Evolutionary conservation across 2,888 invertebrate genomes (phyloP).

Genomic region (Limulus polyphemus): DNA sequence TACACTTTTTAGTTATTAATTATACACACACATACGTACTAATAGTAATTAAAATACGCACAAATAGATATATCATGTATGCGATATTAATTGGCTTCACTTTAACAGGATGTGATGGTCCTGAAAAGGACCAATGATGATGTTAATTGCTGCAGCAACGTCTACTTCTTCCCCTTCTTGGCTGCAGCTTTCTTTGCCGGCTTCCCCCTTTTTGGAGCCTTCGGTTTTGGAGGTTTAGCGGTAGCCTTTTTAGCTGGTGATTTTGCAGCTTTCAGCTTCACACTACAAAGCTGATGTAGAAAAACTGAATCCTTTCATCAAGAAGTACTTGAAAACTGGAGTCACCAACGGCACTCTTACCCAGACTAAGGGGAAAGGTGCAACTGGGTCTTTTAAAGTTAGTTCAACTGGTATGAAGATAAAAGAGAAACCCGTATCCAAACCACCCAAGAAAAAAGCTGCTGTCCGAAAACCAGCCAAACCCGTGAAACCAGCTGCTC

Average conservation of each 20-base stretch:
- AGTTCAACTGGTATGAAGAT: slow-evolving; percentile 7
- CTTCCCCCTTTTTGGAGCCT: slow-evolving; percentile 23
- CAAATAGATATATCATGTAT: too few relatives aligned
- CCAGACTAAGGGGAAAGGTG: slow-evolving; percentile 32
- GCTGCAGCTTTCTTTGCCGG: slow-evolving; percentile 19
- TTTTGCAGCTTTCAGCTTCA: slow-evolving; percentile 15
- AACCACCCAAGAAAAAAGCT: slow-evolving; percentile 6
- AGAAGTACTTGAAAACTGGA: slow-evolving; percentile 46
- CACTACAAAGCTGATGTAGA: slow-evolving; percentile 42
- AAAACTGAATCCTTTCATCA: slow-evolving; percentile 46
- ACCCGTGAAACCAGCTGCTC: slow-evolving; percentile 12
- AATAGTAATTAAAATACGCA: too few relatives aligned
- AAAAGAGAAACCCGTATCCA: slow-evolving; percentile 3
- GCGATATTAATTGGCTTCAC: too few relatives aligned
- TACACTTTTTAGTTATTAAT: too few relatives aligned
- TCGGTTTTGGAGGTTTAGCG: slow-evolving; percentile 6
- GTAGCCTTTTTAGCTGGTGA: slow-evolving; percentile 5
- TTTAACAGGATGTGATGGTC: too few relatives aligned
- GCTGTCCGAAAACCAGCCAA: slow-evolving; percentile 5
- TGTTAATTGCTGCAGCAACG: neutral
- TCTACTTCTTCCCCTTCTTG: slow-evolving; percentile 16
- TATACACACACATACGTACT: too few relatives aligned
- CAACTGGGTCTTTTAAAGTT: slow-evolving; percentile 31
- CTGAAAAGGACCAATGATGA: neutral
- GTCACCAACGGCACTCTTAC: slow-evolving; percentile 39